Conservation (phyloP, 2,797 vertebrate species). For the Denticeps clupeoides region DNA sequence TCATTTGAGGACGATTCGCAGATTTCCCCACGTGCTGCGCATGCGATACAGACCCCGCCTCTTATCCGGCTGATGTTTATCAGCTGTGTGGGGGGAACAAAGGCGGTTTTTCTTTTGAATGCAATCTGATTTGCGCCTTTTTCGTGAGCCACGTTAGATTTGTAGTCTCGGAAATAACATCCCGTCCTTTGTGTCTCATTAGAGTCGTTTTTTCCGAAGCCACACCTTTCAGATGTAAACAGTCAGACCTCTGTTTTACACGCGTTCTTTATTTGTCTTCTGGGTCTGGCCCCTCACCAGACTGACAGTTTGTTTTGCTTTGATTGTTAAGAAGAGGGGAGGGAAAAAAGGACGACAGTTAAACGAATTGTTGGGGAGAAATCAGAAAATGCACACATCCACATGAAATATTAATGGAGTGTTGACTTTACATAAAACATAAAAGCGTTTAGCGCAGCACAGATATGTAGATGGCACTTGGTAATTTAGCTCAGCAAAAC, state of each 20-base stretch:
- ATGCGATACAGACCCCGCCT: too few relatives aligned
- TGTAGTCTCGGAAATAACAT: background rate
- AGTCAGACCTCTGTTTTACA: slow-evolving; percentile 16
- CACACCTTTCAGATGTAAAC: slow-evolving; percentile 15
- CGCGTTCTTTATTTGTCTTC: slow-evolving; percentile 27
- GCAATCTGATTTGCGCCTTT: background rate
- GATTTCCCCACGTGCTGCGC: background rate
- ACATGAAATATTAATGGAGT: slow-evolving; percentile 66
- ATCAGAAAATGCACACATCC: slow-evolving; percentile 46
- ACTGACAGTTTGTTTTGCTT: slow-evolving; percentile 58
- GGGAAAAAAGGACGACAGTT: slow-evolving; percentile 32
- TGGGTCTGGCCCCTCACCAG: slow-evolving; percentile 31
- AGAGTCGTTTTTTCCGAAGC: background rate
- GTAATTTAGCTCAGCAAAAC: slow-evolving; percentile 63
- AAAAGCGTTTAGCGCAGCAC: slow-evolving; percentile 60
- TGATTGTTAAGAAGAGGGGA: slow-evolving; percentile 36
- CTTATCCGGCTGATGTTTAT: too few relatives aligned
- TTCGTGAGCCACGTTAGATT: background rate
- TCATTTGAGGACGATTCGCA: slow-evolving; percentile 31
- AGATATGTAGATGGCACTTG: slow-evolving; percentile 64
- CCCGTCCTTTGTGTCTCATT: slow-evolving; percentile 3
- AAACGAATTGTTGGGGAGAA: slow-evolving; percentile 50
- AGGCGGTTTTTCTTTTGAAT: slow-evolving; percentile 6
- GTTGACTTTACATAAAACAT: slow-evolving; percentile 62
- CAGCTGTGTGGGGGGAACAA: too few relatives aligned